These are phyloP conservation scores for Neopipo cinnamomea DNA, from an alignment of 2,113 vertebrate species.

Conservation along the genomic window DNA sequence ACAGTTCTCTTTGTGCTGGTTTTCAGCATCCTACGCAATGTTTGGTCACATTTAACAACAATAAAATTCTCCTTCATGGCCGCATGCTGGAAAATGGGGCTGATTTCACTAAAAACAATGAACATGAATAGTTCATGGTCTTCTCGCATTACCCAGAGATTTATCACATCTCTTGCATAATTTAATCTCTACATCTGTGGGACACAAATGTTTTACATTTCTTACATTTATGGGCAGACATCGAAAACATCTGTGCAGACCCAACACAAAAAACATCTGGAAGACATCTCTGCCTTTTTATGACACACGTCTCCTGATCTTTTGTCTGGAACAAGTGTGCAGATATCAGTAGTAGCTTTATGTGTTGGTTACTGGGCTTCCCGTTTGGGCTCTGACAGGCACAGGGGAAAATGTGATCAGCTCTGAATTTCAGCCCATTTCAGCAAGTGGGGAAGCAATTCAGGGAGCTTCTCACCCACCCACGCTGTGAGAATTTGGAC, in stretches of 20 bases:
- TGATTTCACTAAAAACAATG: conserved; percentile 66
- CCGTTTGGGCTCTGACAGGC: conserved; percentile 52
- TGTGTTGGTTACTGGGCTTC: conserved; percentile 56
- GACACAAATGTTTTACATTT: conserved; percentile 82
- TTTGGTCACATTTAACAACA: conserved; percentile 64
- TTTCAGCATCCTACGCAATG: conserved; percentile 25
- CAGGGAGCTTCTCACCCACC: conserved; percentile 60
- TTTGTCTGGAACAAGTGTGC: conserved; percentile 81
- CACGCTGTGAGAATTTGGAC: conserved; percentile 52
- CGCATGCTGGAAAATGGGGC: conserved; percentile 24
- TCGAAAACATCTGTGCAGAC: conserved; percentile 80
- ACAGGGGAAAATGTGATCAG: conserved; percentile 54
- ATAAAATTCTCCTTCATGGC: conserved; percentile 50
- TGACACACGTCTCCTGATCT: conserved; percentile 76
- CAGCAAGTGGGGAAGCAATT: conserved; percentile 55
- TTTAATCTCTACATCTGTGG: conserved; percentile 80
- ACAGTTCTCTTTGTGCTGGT: neutral
- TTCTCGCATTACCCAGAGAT: conserved; percentile 76
- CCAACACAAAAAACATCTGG: conserved; percentile 77
- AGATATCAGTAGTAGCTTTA: conserved; percentile 78
- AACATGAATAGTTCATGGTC: conserved; percentile 73
- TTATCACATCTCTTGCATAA: conserved; percentile 79
- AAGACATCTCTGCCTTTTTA: conserved; percentile 78
- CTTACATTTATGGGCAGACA: conserved; percentile 80
- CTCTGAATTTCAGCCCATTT: conserved; percentile 62